Conservation (phyloP, 2,888 invertebrate species). For the Ormia ochracea region DNA sequence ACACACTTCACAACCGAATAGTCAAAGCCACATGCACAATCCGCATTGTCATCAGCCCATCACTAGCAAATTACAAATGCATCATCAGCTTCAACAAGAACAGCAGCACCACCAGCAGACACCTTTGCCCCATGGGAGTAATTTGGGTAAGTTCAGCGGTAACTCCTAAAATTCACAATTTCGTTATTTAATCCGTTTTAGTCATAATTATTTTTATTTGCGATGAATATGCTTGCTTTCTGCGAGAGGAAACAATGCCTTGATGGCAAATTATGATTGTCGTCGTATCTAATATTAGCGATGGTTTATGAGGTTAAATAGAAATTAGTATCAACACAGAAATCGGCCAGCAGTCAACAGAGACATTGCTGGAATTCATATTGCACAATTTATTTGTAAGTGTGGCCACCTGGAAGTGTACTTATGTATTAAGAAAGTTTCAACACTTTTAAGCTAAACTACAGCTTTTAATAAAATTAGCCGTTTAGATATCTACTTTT, state of each 20-base stretch:
- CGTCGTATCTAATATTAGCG: neutral
- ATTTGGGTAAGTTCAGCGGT: conserved; percentile 56
- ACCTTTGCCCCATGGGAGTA: conserved; percentile 45
- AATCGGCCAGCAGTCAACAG: neutral
- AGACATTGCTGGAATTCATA: neutral
- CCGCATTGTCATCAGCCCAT: conserved; percentile 48
- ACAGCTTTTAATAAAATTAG: too few relatives aligned
- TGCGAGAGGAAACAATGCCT: neutral
- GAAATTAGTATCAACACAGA: neutral
- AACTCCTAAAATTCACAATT: neutral
- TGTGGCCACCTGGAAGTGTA: too few relatives aligned
- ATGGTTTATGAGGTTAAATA: neutral
- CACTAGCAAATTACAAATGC: conserved; percentile 57
- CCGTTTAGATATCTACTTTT: too few relatives aligned
- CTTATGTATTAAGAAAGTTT: too few relatives aligned
- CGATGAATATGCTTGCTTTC: neutral
- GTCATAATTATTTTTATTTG: neutral
- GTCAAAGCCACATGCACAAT: neutral
- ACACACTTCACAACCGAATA: conserved; percentile 31
- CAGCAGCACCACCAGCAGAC: conserved; percentile 44
- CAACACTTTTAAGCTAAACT: too few relatives aligned
- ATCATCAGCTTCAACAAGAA: conserved; percentile 52
- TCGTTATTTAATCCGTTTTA: conserved; percentile 8
- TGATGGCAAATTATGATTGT: neutral
- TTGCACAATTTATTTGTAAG: neutral